Conservation (phyloP, 1,140 invertebrate species). For the Calosoma granatense region DNA sequence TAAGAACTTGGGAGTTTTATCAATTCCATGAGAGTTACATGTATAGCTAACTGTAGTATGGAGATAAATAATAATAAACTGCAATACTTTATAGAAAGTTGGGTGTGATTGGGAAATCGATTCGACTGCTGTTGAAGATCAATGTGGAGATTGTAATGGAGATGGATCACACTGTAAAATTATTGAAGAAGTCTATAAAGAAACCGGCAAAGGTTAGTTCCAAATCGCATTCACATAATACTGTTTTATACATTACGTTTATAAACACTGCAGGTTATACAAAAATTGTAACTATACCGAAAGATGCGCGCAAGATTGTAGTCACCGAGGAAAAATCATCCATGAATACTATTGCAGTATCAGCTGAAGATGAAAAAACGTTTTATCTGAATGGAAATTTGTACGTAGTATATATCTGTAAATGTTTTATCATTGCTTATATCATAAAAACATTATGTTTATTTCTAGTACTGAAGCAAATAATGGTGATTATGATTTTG, state of each 20-base stretch:
- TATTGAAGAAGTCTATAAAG: slow-evolving; percentile 32
- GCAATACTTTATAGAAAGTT: slow-evolving; percentile 38
- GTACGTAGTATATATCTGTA: slow-evolving; percentile 27
- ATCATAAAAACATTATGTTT: neutral
- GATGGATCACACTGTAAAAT: slow-evolving; percentile 51
- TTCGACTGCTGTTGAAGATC: slow-evolving; percentile 52
- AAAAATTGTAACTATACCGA: slow-evolving; percentile 35
- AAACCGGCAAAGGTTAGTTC: slow-evolving; percentile 19
- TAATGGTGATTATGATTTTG: slow-evolving; percentile 35
- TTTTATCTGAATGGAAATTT: slow-evolving; percentile 37
- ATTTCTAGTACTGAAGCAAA: slow-evolving; percentile 24
- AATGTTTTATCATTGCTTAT: slow-evolving; percentile 10
- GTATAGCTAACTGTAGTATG: too few relatives aligned
- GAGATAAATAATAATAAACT: too few relatives aligned
- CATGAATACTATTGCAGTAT: slow-evolving; percentile 35
- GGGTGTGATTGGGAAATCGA: slow-evolving; percentile 58
- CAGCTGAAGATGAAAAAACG: slow-evolving; percentile 24
- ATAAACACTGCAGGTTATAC: slow-evolving; percentile 29
- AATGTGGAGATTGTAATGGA: slow-evolving; percentile 59
- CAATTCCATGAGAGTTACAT: too few relatives aligned
- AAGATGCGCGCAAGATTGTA: slow-evolving; percentile 33
- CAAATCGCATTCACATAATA: slow-evolving; percentile 1
- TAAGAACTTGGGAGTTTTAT: too few relatives aligned
- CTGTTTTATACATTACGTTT: neutral
- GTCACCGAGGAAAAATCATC: slow-evolving; percentile 30